These are phyloP conservation scores for Microctenopoma steveboyesi DNA, from an alignment of 2,797 vertebrate species.

Conservation along the genomic window DNA sequence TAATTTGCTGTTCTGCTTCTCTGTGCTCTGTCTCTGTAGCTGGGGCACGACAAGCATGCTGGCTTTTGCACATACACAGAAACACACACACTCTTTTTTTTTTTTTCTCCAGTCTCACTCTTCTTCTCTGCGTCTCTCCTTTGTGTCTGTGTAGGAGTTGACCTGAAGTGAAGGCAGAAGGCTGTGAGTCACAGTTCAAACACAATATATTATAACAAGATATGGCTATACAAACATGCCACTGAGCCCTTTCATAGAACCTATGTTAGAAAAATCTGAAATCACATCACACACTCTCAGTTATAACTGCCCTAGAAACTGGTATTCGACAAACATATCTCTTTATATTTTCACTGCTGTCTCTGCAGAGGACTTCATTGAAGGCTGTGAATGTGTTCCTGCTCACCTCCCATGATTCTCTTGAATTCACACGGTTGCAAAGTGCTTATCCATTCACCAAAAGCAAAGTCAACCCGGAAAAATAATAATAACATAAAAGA, in stretches of 20 bases:
- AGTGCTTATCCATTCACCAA: slow-evolving; percentile 3
- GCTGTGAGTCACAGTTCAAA: slow-evolving; percentile 44
- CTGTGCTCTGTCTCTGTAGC: slow-evolving; percentile 45
- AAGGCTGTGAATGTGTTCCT: neutral
- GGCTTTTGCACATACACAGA: slow-evolving; percentile 13
- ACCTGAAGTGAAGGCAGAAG: slow-evolving; percentile 37
- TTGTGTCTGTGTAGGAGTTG: slow-evolving; percentile 49
- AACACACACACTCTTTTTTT: slow-evolving; percentile 12
- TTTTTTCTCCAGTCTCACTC: slow-evolving; percentile 4
- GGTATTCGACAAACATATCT: slow-evolving; percentile 30
- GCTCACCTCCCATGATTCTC: slow-evolving; percentile 15
- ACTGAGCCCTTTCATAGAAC: slow-evolving; percentile 4
- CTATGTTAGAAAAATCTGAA: neutral
- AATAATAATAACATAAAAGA: slow-evolving; percentile 8
- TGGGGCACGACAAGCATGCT: slow-evolving; percentile 27
- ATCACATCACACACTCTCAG: slow-evolving; percentile 8
- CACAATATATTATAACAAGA: slow-evolving; percentile 16
- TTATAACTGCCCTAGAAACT: slow-evolving; percentile 31
- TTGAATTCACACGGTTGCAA: slow-evolving; percentile 13
- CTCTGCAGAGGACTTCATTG: slow-evolving; percentile 1
- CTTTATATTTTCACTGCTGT: slow-evolving; percentile 11
- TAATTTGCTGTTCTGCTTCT: slow-evolving; percentile 67
- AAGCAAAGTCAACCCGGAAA: slow-evolving; percentile 2
- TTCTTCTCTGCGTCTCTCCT: neutral
- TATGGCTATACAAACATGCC: slow-evolving; percentile 15